Base-by-base conservation (phyloP, 2,113 vertebrate species). In the Carassius carassius region DNA sequence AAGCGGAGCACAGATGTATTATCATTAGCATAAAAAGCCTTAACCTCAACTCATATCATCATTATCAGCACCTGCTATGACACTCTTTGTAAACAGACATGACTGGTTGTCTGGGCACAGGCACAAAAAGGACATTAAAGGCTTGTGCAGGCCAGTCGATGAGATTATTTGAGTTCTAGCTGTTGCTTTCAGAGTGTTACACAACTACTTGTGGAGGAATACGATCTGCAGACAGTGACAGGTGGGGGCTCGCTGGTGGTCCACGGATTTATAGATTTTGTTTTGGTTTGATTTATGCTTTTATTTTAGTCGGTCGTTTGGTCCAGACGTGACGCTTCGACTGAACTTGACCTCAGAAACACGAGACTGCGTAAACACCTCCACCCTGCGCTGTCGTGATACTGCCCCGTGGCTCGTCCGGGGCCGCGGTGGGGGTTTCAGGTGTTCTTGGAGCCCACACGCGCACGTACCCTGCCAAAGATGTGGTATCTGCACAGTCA, bases 401-500 rank as follows among this genome's bases (percentile, higher is more conserved):
- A 82, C 49, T n/a, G 0, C 44, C 60, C 14, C 17, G 58, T 63
- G 65, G 62, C 41, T 67, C 17, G 9, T 2, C 62, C 17, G 3
- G 58, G 44, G 79, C 44, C 63, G 11, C 63, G 17, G 63, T 4
- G 78, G 79, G 80, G 49, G 80, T 82, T 82, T 82, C 80, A 82
- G 80, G 80, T 82, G 80, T 69, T 69, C 11, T 12, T 4, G 4
- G 11, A 54, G 54, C 86, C 88, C 86, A 89, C 89, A 60, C 88
- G 47, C 37, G 5, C 23, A 44, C 75, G 86, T 84, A 23, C 62
- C 29, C 72, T 77, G 72, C 29, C 70, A 82, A n/a, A 54, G 12
- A 44, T 37, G 35, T 67, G 78, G 51, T 88, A 93, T 92, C 89
- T 91, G 90, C 88, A 90, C 89, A 86, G 90, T 92, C 92, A 94